phyloP scores from a whole-genome alignment of 2,888 invertebrate genomes.

The Synergus japonicus region DNA sequence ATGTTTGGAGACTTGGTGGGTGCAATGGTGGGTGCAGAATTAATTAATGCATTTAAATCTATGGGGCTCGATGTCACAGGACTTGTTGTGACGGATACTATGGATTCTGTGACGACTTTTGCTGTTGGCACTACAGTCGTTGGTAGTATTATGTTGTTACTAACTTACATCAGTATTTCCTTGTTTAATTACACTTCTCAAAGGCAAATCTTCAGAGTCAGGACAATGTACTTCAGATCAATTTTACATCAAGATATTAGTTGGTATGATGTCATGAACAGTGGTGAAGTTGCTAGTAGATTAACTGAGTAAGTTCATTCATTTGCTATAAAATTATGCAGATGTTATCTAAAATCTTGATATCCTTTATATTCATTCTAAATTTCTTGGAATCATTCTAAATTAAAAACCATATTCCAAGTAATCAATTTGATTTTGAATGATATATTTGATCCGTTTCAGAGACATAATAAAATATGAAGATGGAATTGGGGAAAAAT shows the following conservation, averaged over 20 bases:
- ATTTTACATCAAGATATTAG: conserved; percentile 86
- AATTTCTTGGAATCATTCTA: too few species aligned
- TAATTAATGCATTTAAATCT: background rate
- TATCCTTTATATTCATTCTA: too few species aligned
- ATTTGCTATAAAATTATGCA: background rate
- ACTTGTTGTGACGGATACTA: conserved; percentile 72
- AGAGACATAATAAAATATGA: conserved; percentile 88
- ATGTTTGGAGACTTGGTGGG: conserved; percentile 84
- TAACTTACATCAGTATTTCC: conserved; percentile 83
- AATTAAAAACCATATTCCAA: too few species aligned
- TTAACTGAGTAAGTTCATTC: conserved; percentile 84
- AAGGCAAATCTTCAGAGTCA: conserved; percentile 83
- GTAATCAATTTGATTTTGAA: background rate
- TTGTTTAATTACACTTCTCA: conserved; percentile 85
- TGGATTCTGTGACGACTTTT: conserved; percentile 79
- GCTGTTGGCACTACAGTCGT: conserved; percentile 82
- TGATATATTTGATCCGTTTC: conserved; percentile 27
- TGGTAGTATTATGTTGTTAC: conserved; percentile 81
- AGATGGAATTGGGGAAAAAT: conserved; percentile 91
- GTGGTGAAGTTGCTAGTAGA: conserved; percentile 86
- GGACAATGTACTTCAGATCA: conserved; percentile 83
- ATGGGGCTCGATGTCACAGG: conserved; percentile 60
- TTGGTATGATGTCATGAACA: conserved; percentile 86
- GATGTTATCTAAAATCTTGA: too few species aligned
- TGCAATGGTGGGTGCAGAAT: conserved; percentile 80